Evolutionary conservation across 2,888 invertebrate genomes (phyloP).

Genomic region (Mechanitis messenoides): DNA sequence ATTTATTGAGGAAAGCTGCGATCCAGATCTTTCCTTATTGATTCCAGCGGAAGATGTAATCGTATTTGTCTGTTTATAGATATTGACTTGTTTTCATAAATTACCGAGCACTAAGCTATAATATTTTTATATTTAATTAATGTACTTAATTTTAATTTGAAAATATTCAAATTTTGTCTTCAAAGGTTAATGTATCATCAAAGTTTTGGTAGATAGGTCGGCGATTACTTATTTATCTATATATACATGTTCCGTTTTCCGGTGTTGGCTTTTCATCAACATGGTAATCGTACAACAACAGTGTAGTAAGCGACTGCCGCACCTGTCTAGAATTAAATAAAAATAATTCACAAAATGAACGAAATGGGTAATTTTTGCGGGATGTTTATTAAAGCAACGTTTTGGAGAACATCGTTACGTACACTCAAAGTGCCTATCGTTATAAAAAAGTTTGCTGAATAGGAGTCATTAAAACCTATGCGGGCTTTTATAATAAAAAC

Average conservation of each 20-base stretch:
- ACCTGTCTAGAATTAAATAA: conserved; percentile 74
- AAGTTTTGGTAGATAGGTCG: background rate
- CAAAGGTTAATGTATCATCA: conserved; percentile 2
- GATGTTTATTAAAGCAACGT: conserved; percentile 47
- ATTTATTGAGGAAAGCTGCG: conserved; percentile 66
- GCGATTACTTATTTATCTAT: conserved; percentile 18
- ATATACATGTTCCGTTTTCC: conserved; percentile 24
- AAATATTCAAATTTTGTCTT: background rate
- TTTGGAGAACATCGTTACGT: conserved; percentile 19
- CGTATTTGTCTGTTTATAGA: conserved; percentile 48
- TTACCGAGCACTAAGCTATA: background rate
- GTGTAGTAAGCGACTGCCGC: conserved; percentile 57
- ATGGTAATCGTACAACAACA: conserved; percentile 75
- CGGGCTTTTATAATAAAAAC: conserved; percentile 21
- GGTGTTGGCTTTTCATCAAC: conserved; percentile 74
- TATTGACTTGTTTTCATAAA: conserved; percentile 42
- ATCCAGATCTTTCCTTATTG: conserved; percentile 59
- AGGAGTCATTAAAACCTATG: conserved; percentile 25
- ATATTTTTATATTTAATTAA: background rate
- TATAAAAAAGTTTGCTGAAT: conserved; percentile 24
- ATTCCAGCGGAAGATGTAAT: conserved; percentile 51
- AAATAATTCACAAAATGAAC: conserved; percentile 66
- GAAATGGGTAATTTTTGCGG: conserved; percentile 53
- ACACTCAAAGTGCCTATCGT: conserved; percentile 20
- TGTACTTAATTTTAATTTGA: background rate